Base-by-base conservation (phyloP, 2,888 invertebrate genomes). In the Spodoptera exigua region DNA sequence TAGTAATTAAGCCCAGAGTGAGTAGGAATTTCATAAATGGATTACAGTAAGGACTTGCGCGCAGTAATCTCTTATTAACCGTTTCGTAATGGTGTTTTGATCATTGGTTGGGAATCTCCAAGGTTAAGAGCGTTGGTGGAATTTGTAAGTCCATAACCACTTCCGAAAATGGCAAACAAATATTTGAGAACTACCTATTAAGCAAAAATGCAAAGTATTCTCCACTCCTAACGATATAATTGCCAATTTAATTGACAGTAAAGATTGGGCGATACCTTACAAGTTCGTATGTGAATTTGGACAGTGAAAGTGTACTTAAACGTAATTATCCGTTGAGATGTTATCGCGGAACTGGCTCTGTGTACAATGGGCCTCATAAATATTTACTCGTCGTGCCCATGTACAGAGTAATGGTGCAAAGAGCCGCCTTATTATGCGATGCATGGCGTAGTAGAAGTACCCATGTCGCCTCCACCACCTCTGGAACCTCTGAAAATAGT, bases 361-460 rank as follows among this genome's bases (percentile, higher is more conserved):
- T 69, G 62, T 78, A 78, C 76, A 76, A 78, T 76, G 69, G 74
- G 63, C 45, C 68, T 76, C 76, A 76, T 76, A 76, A 78, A 76
- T 76, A 79, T 77, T 70, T 76, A 77, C 72, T 73, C 66, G 65
- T 60, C 59, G 65, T 70, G 75, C 57, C 75, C 74, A 67, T 76
- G 68, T 74, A 70, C 77, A 78, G 75, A 67, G 79, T 76, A 78
- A 78, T 78, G 75, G 77, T 69, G 81, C 72, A 76, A 77, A 78
- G 77, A 74, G 80, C 70, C 78, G 76, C 66, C 74, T 73, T 75
- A 80, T 80, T 80, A 80, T 80, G 79, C 80, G 72, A 64, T 66
- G 67, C 72, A 67, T 69, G 68, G 70, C 67, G 55, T 61, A 53
- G 46, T 59, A 54, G 39, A 54, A 41, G 61, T 67, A 60, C 35